Base-by-base conservation (phyloP, 2,888 invertebrate species). In the Ennomos quercinarius region DNA sequence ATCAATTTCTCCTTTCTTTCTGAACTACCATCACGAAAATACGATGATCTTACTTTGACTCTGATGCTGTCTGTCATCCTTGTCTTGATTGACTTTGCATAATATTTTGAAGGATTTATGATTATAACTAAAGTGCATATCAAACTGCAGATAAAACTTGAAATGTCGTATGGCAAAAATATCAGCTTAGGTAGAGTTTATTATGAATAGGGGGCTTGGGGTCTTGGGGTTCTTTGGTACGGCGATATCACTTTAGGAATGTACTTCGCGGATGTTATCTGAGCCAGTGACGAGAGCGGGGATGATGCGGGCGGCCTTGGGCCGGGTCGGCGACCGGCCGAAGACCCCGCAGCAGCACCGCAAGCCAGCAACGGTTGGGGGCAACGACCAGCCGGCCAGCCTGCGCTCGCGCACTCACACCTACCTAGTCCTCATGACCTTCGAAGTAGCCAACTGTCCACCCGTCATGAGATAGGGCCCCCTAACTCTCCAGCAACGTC, bases 231-330 rank as follows among this genome's bases (percentile, higher is more conserved):
- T 17, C 1, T 56, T 52, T 61, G 66, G 70, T 73, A 76, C 72
- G 73, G 82, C 51, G n/a, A n/a, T n/a, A n/a, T n/a, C n/a, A 80
- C 85, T 89, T 82, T 72, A 87, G 83, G 73, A 85, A 80, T 64
- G 57, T 67, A 56, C 48, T 64, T 69, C 42, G 69, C 77, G 79
- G 81, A 78, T 80, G 79, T 81, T 89, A 87, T 87, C 83, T 82
- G 77, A 77, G 76, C 80, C 79, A 83, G 81, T 77, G 81, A 78
- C 76, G n/a, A n/a, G 77, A 67, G 87, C 84, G 85, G 89, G 89
- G 90, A 86, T 90, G 90, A 88, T 90, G 89, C 89, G 88, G 89
- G 85, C 87, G 91, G 89, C 91, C 91, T 91, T 91, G 91, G 81
- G 70, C 67, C 86, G 86, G 91, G 91, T 92, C 91, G 91, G 81